Conservation (phyloP, 1,140 invertebrate species). For the Dysdera silvatica region DNA sequence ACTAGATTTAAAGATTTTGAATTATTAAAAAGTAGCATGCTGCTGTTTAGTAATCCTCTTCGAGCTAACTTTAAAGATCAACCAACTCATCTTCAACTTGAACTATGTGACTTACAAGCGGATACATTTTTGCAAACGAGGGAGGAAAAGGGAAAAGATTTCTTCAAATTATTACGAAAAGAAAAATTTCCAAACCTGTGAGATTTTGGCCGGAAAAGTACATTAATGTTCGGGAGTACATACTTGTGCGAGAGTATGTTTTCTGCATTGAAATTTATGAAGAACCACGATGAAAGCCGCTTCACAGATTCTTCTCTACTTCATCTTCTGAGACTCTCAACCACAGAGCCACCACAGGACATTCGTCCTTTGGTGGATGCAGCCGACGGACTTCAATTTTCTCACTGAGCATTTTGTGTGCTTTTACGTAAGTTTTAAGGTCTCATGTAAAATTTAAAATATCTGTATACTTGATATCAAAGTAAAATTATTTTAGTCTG, state of each 20-base stretch:
- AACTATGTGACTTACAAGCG: not conserved
- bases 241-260: not conserved
- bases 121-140: constrained; percentile 3
- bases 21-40: not conserved
- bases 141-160: not conserved
- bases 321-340: constrained; percentile 4
- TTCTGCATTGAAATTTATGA: not conserved
- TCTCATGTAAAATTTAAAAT: too few relatives aligned
- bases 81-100: not conserved
- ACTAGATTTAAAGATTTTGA: not conserved
- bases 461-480: too few relatives aligned
- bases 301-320: constrained; percentile 1
- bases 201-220: not conserved
- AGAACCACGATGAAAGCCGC: not conserved
- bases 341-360: not conserved
- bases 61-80: not conserved
- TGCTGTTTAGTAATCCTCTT: not conserved
- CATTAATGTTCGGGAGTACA: constrained; percentile 4
- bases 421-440: too few relatives aligned
- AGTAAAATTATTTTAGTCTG: too few relatives aligned
- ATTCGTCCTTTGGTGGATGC: not conserved
- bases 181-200: not conserved
- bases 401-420: too few relatives aligned
- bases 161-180: not conserved
- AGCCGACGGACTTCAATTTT: not conserved